Evolutionary conservation across 2,113 vertebrate genomes (phyloP).

Genomic region (Oryzias javanicus): DNA sequence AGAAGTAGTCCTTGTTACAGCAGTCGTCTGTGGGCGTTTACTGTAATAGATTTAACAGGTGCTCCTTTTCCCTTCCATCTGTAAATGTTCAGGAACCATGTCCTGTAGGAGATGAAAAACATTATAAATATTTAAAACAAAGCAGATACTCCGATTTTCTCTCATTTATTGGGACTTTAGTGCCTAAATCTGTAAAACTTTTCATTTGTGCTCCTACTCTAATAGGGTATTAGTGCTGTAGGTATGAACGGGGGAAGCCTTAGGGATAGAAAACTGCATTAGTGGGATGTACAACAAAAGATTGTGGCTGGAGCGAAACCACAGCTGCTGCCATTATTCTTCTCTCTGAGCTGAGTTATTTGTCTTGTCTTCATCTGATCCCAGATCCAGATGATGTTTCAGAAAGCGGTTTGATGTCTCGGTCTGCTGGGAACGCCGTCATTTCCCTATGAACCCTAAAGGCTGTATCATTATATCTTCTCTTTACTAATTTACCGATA

Average conservation of each 20-base stretch:
- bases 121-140: slow-evolving; percentile 9
- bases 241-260: neutral
- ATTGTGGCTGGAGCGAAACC: neutral
- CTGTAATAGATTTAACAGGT: slow-evolving; percentile 10
- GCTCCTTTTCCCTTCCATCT: slow-evolving; percentile 4
- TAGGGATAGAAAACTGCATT: neutral
- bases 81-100: slow-evolving; percentile 1
- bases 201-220: neutral
- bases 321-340: neutral
- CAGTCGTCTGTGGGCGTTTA: slow-evolving; percentile 1
- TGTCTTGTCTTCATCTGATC: neutral
- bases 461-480: neutral
- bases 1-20: neutral
- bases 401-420: neutral
- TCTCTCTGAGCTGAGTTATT: neutral
- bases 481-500: neutral
- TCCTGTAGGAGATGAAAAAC: neutral
- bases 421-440: neutral
- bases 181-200: no score
- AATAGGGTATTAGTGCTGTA: neutral
- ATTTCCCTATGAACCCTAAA: neutral
- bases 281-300: slow-evolving; percentile 2
- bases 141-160: neutral
- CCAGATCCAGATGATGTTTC: neutral
- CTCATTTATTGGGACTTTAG: neutral